These are phyloP conservation scores for Drosophila tani DNA, from an alignment of 1,140 invertebrate species.

Conservation along the genomic window DNA sequence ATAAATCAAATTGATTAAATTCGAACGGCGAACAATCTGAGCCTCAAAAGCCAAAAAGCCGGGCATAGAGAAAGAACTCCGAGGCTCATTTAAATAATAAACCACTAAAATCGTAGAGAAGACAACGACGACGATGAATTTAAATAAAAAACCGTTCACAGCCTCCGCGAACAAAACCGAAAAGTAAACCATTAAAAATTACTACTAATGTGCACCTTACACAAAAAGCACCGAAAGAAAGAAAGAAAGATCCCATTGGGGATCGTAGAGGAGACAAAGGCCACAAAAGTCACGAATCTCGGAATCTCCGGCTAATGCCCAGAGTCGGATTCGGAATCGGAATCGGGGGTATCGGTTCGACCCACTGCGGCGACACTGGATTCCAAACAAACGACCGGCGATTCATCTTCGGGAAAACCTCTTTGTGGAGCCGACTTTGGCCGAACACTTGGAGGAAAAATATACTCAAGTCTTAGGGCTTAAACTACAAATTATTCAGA, in stretches of 20 bases:
- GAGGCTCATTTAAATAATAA: slow-evolving; percentile 79
- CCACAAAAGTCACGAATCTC: slow-evolving; percentile 72
- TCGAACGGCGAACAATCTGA: slow-evolving; percentile 63
- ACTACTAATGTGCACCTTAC: slow-evolving; percentile 83
- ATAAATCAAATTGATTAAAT: slow-evolving; percentile 84
- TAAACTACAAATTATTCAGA: neutral
- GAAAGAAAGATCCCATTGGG: slow-evolving; percentile 36
- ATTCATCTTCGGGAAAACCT: slow-evolving; percentile 77
- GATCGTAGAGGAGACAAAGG: slow-evolving; percentile 64
- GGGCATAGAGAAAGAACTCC: slow-evolving; percentile 7
- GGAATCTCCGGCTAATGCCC: slow-evolving; percentile 64
- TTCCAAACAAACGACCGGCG: slow-evolving; percentile 82
- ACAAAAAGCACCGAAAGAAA: slow-evolving; percentile 54
- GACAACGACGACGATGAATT: slow-evolving; percentile 52
- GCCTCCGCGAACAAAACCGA: slow-evolving; percentile 69
- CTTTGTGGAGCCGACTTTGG: slow-evolving; percentile 66
- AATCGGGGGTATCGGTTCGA: slow-evolving; percentile 57
- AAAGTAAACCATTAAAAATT: slow-evolving; percentile 83
- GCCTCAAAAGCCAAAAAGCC: slow-evolving; percentile 11
- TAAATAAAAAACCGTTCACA: slow-evolving; percentile 75
- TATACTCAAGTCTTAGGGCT: neutral
- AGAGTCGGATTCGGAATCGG: slow-evolving; percentile 33
- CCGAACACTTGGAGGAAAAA: slow-evolving; percentile 1
- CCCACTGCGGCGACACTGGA: slow-evolving; percentile 83
- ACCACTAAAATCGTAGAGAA: slow-evolving; percentile 71